Evolutionary conservation across 2,888 invertebrate genomes (phyloP).

Genomic region (Hydriomena furcata): DNA sequence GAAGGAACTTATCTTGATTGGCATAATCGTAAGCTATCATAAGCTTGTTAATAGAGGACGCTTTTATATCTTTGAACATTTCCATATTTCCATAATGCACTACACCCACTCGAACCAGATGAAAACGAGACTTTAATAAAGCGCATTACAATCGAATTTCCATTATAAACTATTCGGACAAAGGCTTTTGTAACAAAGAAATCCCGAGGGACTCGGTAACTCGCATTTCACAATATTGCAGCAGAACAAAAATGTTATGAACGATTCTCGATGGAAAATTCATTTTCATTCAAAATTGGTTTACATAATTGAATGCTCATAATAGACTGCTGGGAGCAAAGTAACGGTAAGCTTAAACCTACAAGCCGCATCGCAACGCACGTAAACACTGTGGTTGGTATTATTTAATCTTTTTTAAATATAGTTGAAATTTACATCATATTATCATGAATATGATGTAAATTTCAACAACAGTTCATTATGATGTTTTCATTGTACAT

Average conservation of each 20-base stretch:
- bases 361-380: no score
- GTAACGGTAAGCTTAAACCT: not conserved
- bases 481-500: no score
- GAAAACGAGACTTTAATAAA: not conserved
- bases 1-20: not conserved
- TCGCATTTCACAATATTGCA: slow-evolving; percentile 1
- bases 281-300: not conserved
- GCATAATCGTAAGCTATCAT: no score
- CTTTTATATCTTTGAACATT: not conserved
- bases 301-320: not conserved
- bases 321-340: not conserved
- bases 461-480: no score
- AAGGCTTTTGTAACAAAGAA: not conserved
- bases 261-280: not conserved
- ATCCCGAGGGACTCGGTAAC: not conserved
- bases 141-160: not conserved
- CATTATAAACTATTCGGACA: not conserved
- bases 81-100: not conserved
- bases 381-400: no score
- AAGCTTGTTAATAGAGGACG: not conserved
- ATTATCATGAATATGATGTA: no score
- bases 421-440: no score
- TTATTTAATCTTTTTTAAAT: no score
- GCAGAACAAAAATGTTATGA: slow-evolving; percentile 6
- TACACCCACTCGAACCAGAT: not conserved